Conservation (phyloP, 2,888 invertebrate genomes). For the Noctua janthina region DNA sequence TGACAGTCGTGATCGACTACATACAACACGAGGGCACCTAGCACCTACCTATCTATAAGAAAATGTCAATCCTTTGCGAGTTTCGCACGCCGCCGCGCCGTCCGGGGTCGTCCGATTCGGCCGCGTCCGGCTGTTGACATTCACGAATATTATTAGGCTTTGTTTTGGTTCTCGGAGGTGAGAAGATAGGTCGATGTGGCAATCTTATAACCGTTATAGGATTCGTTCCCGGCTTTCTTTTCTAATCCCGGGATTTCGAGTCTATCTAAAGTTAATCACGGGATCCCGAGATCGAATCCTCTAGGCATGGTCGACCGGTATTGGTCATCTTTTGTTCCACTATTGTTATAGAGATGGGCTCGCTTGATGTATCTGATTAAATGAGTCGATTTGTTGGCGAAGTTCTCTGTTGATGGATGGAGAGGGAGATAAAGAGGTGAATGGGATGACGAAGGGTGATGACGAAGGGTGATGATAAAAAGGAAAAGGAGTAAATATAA, state of each 20-base stretch:
- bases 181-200: slow-evolving; percentile 39
- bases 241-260: no score
- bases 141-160: slow-evolving; percentile 60
- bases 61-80: slow-evolving; percentile 59
- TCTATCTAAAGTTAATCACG: no score
- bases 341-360: background rate
- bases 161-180: slow-evolving; percentile 37
- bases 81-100: slow-evolving; percentile 46
- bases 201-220: background rate
- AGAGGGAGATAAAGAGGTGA: background rate
- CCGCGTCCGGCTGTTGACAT: slow-evolving; percentile 62
- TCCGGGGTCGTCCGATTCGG: slow-evolving; percentile 51
- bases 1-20: slow-evolving; percentile 60
- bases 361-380: background rate
- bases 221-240: no score
- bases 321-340: background rate
- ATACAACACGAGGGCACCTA: slow-evolving; percentile 36
- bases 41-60: slow-evolving; percentile 29
- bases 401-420: background rate
- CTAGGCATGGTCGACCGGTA: background rate
- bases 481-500: background rate
- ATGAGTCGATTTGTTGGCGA: background rate
- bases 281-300: no score
- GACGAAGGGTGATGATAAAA: no score
- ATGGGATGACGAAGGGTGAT: no score